Base-by-base conservation (phyloP, 2,888 invertebrate genomes). In the Drosophila multiciliata region DNA sequence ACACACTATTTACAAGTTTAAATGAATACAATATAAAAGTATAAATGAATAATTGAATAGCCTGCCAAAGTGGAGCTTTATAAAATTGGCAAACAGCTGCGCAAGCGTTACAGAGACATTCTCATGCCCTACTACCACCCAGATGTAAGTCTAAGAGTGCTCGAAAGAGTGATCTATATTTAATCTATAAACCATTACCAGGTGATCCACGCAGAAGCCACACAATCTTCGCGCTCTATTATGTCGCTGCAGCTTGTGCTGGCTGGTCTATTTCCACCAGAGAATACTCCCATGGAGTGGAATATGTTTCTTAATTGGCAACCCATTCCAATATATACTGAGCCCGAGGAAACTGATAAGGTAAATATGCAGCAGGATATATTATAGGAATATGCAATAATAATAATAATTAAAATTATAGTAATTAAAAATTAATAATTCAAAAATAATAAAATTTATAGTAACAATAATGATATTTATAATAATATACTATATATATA, bases 161-260 rank as follows among this genome's bases (percentile, higher is more conserved):
- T 40, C 8, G 1, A 23, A 12, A n/a, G 17, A 6, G 1, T 12
- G 0, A 33, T 48, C 0, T 26, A 9, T 20, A 3, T 12, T 20
- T 66, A 20, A 66, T 67, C 29, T 12, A 38, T 42, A 2, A 20
- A 48, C 23, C 15, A 29, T 48, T 54, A 49, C 1, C 62, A 92
- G 90, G 91, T 95, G 87, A 94, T 96, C 62, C 94, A 94, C 87
- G 94, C 96, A 0, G 95, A 96, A 90, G 95, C 95, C 35, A 96
- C 97, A 0, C 95, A 95, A 69, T 95, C 95, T 1, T 95, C 96
- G 82, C 94, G 97, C 32, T 96, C 97, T 0, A 94, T 96, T 85
- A 96, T 96, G 94, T 96, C 96, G 20, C 95, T 96, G 55, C 94
- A 95, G 83, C 92, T 95, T 40, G 94, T 96, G 40, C 94, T 96